Base-by-base conservation (phyloP, 2,113 vertebrate genomes). In the Gambusia holbrooki region DNA sequence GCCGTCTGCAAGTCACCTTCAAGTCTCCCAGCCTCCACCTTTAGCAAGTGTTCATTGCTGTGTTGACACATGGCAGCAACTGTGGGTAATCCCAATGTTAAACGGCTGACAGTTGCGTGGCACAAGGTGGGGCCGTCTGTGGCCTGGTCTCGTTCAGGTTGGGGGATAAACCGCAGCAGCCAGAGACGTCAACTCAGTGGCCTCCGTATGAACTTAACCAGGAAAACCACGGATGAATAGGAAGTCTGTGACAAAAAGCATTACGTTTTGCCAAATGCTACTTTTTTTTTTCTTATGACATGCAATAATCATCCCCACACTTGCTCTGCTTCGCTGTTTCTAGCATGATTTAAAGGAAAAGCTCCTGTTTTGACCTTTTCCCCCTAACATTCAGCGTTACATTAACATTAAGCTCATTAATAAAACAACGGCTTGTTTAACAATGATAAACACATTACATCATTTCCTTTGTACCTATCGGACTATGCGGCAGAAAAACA, bases 11-110 rank as follows among this genome's bases (percentile, higher is more conserved):
- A 69, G 32, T 32, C 5, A 32, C 65, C 40, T 13, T 8, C 5
- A 68, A 32, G 28, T 76, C 62, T 62, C 14, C 60, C 71, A 35
- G 48, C 65, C 62, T 54, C 42, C 80, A 85, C 71, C 72, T 72
- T 79, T 86, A 88, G 76, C 86, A 91, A 85, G 93, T 92, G 88
- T 90, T 92, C 92, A 93, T 83, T 87, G 87, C 89, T 65, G 87
- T 83, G 83, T 79, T 93, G 93, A 93, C 92, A 88, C 54, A 40
- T 83, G 64, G 83, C 82, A 89, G 69, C 89, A 91, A 91, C 92
- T 94, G 93, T 62, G 61, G 80, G 80, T 89, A 80, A 93, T 90
- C 90, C 79, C 80, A 71, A 91, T 77, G 86, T 89, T 91, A 85
- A 93, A 92, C 69, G 79, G 76, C 84, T 88, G 88, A 89, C 89